Conservation (phyloP, 2,888 invertebrate genomes). For the Mimas tiliae region DNA sequence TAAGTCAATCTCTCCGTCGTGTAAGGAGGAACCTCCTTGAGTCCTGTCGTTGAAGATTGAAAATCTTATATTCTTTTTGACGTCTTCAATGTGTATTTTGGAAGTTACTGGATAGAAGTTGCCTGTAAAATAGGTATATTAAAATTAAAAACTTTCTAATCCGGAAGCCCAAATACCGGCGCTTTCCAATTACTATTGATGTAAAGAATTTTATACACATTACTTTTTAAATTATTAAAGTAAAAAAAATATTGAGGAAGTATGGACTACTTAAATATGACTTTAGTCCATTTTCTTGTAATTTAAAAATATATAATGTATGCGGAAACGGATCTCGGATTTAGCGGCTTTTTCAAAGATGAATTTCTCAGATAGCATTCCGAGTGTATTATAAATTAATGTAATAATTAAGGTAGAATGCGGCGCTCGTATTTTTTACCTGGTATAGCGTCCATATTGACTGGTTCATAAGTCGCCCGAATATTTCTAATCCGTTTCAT, state of each 20-base stretch:
- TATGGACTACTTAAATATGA: neutral
- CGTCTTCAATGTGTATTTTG: slow-evolving; percentile 89
- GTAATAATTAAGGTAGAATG: too few relatives aligned
- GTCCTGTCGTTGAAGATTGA: slow-evolving; percentile 90
- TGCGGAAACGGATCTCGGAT: too few relatives aligned
- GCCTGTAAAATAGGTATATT: slow-evolving; percentile 53
- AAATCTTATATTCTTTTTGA: slow-evolving; percentile 69
- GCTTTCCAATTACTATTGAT: too few relatives aligned
- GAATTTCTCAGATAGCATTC: too few relatives aligned
- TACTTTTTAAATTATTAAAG: neutral
- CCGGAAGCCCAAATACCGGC: too few relatives aligned
- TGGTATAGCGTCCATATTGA: slow-evolving; percentile 48
- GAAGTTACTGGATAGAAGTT: slow-evolving; percentile 97
- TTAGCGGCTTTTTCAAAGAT: too few relatives aligned
- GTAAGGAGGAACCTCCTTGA: slow-evolving; percentile 91
- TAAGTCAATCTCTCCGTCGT: slow-evolving; percentile 90
- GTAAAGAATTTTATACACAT: neutral
- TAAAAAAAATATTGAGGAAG: neutral
- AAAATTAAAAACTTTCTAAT: neutral
- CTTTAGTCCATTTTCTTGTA: neutral
- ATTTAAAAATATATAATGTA: too few relatives aligned
- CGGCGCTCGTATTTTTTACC: too few relatives aligned
- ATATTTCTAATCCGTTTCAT: slow-evolving; percentile 87
- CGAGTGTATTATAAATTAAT: too few relatives aligned
- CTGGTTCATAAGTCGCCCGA: slow-evolving; percentile 47